Evolutionary conservation across 1,140 invertebrate genomes (phyloP).

Genomic region (Aphaenogaster ashmeadi): DNA sequence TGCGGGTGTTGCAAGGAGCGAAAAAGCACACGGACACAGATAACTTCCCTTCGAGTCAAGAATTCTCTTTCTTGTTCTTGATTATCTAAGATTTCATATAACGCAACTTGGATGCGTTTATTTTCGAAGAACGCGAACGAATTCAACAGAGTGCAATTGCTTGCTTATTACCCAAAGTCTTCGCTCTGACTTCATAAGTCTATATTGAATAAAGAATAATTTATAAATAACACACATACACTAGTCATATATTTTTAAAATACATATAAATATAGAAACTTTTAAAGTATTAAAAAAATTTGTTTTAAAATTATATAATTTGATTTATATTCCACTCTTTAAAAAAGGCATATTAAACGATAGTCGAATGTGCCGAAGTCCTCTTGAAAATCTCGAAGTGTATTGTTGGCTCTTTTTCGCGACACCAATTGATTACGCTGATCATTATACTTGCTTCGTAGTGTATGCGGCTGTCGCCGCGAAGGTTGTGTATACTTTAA

Average conservation of each 20-base stretch:
- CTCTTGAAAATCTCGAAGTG: too few relatives aligned
- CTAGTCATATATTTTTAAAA: neutral
- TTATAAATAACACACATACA: neutral
- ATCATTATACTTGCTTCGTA: too few relatives aligned
- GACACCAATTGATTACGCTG: too few relatives aligned
- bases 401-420: too few relatives aligned
- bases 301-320: neutral
- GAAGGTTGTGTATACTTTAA: too few relatives aligned
- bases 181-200: neutral
- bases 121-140: neutral
- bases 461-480: too few relatives aligned
- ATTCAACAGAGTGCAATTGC: neutral
- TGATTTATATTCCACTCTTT: neutral
- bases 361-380: too few relatives aligned
- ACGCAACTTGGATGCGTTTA: slow-evolving; percentile 23
- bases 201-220: neutral
- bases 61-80: slow-evolving; percentile 67
- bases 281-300: neutral
- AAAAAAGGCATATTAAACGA: too few relatives aligned
- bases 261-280: neutral
- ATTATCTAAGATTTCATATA: slow-evolving; percentile 24
- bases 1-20: slow-evolving; percentile 27
- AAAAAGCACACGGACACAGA: slow-evolving; percentile 1
- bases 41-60: slow-evolving; percentile 45
- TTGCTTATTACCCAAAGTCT: neutral